Conservation (phyloP, 92 coral and sea anemone genomes). For the Anthopleura xanthogrammica region DNA sequence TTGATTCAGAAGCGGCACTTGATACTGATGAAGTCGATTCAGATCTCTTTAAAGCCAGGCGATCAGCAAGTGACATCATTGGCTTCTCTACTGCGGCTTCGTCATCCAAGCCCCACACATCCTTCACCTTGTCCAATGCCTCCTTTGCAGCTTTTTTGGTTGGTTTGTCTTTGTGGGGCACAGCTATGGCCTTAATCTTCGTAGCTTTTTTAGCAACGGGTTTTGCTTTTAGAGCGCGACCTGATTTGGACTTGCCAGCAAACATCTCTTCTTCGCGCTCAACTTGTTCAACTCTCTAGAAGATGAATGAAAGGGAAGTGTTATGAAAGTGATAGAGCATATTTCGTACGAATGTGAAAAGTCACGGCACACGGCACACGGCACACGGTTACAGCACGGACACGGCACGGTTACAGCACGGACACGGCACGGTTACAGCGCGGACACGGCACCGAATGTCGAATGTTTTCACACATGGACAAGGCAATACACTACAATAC, state of each 20-base stretch:
- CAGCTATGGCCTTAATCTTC: neutral
- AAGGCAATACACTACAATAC: no score
- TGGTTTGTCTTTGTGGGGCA: conserved; percentile 6
- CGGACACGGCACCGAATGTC: no score
- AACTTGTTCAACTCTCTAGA: conserved; percentile 65
- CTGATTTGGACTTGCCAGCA: conserved; percentile 51
- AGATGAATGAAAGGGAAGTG: neutral
- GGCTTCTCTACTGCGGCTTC: conserved; percentile 46
- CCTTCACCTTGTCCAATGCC: conserved; percentile 29
- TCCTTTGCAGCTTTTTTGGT: conserved; percentile 16
- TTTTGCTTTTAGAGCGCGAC: conserved; percentile 58
- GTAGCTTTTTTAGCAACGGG: conserved; percentile 15
- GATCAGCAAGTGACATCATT: conserved; percentile 55
- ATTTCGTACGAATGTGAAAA: no score
- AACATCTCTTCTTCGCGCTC: conserved; percentile 70
- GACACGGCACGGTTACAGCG: no score
- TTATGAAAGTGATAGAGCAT: no score
- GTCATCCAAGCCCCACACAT: conserved; percentile 24
- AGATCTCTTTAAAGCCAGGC: conserved; percentile 59
- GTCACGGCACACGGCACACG: no score
- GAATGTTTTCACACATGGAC: no score
- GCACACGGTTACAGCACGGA: no score
- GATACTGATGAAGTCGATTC: conserved; percentile 47
- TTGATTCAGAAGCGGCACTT: conserved; percentile 33
- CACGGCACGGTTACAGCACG: no score